Conservation (phyloP, 2,888 invertebrate genomes). For the Cepaea hortensis region DNA sequence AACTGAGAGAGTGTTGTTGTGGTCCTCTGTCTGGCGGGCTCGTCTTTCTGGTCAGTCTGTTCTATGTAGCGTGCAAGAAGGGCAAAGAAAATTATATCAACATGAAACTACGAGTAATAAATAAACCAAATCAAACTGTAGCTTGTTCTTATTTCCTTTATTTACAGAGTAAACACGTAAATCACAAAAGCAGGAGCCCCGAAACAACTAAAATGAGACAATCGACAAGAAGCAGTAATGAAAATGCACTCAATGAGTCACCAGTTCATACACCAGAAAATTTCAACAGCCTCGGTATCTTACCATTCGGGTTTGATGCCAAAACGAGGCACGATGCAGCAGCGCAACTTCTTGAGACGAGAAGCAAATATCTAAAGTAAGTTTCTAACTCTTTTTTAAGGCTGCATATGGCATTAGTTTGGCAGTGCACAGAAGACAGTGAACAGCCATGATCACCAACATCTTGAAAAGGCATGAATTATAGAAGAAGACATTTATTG, state of each 20-base stretch:
- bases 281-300: conserved; percentile 53
- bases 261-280: background rate
- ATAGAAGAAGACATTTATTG: too few relatives aligned
- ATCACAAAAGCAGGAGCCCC: background rate
- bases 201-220: background rate
- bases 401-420: too few relatives aligned
- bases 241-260: background rate
- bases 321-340: conserved; percentile 70
- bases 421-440: too few relatives aligned
- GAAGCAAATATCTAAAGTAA: conserved; percentile 64
- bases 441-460: too few relatives aligned
- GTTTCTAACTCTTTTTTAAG: background rate
- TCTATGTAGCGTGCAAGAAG: too few relatives aligned
- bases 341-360: conserved; percentile 63
- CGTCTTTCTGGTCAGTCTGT: too few relatives aligned
- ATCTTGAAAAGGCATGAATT: too few relatives aligned
- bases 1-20: too few relatives aligned
- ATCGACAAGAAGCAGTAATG: background rate
- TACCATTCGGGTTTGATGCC: conserved; percentile 70
- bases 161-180: background rate
- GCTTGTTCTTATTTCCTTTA: background rate
- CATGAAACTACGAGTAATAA: too few relatives aligned
- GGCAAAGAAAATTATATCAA: too few relatives aligned
- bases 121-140: too few relatives aligned
- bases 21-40: too few relatives aligned